Evolutionary conservation across 2,888 invertebrate species (phyloP).

Genomic region (Thera britannica): DNA sequence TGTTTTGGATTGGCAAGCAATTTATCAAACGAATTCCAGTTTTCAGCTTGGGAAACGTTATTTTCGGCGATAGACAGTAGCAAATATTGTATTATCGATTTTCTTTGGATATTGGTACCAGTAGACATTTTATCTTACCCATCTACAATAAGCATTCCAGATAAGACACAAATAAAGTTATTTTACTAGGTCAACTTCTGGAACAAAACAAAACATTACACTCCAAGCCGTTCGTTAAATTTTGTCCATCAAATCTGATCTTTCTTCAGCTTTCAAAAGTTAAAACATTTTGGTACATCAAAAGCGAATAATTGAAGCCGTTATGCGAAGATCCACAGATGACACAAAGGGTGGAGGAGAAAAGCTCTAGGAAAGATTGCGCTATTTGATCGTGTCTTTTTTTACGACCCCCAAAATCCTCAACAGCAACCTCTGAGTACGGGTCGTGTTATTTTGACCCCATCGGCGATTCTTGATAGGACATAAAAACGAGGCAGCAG

Average conservation of each 20-base stretch:
- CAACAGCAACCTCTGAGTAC: conserved; percentile 31
- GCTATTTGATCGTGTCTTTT: conserved; percentile 41
- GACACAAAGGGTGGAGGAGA: conserved; percentile 36
- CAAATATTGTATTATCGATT: conserved; percentile 7
- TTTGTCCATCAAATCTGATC: conserved; percentile 10
- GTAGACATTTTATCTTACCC: not conserved
- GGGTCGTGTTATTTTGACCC: conserved; percentile 38
- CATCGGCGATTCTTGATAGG: conserved; percentile 40
- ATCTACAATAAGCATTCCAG: not conserved
- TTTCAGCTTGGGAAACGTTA: conserved; percentile 1
- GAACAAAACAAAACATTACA: not conserved
- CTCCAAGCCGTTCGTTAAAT: not conserved
- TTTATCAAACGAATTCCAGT: conserved; percentile 7
- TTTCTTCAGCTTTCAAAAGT: conserved; percentile 37
- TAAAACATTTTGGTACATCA: conserved; percentile 34
- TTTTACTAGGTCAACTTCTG: not conserved
- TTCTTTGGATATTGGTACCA: not conserved
- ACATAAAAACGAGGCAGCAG: conserved; percentile 28
- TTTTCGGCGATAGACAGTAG: not conserved
- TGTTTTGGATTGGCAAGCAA: conserved; percentile 22
- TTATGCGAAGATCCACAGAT: conserved; percentile 34
- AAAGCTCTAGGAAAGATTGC: conserved; percentile 16
- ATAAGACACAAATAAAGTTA: not conserved
- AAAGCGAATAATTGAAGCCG: conserved; percentile 31
- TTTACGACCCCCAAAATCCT: conserved; percentile 40